Percentiles rank a stretch among this genome's conserved stretches.
Conservation (phyloP, 2,113 vertebrate genomes). For the Microcebus ravelobensis region DNA sequence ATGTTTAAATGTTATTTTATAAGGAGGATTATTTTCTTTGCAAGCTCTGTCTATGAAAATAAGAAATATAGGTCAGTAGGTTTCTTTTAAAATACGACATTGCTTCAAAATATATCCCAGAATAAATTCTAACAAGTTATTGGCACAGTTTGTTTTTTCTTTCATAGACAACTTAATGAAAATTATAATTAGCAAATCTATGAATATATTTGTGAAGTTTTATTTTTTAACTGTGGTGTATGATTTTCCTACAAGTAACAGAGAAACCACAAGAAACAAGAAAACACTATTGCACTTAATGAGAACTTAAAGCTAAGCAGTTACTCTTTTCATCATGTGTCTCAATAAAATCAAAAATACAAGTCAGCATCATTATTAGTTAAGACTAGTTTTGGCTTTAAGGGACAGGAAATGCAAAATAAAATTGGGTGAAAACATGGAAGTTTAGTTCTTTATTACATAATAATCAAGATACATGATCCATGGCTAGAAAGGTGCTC, state of each 20-base stretch:
- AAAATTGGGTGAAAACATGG: not conserved
- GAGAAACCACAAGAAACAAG: not conserved
- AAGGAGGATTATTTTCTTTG: not conserved
- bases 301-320: not conserved
- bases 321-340: not conserved
- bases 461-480: not conserved
- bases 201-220: not conserved
- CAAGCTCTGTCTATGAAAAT: not conserved
- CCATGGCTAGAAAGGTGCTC: not conserved
- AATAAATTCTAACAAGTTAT: not conserved
- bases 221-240: not conserved
- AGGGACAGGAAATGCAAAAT: not conserved
- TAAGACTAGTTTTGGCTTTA: not conserved
- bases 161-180: not conserved
- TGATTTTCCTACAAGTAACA: not conserved
- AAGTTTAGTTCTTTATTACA: not conserved
- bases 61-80: not conserved
- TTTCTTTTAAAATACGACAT: not conserved
- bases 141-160: not conserved
- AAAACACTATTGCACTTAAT: not conserved
- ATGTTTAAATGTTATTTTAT: not conserved
- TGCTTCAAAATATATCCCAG: not conserved
- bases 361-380: not conserved
- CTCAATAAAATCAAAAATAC: not conserved
- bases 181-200: not conserved